A percentile compares a stretch with the other conserved stretches of the same genome.
Conservation (phyloP, 2,797 vertebrate species). For the Neomorphus geoffroyi region DNA sequence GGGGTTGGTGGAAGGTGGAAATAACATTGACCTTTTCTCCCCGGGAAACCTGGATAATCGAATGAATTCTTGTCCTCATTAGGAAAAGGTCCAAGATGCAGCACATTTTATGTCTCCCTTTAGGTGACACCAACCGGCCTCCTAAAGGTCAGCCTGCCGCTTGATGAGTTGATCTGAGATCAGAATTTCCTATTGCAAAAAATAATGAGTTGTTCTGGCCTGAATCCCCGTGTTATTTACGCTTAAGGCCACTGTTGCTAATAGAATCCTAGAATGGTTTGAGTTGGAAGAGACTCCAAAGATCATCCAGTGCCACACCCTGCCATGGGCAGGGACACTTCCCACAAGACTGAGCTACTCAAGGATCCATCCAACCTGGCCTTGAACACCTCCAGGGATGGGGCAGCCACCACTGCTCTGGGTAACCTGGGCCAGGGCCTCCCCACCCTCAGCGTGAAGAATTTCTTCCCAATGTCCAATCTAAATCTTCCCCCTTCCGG, state of each 20-base stretch:
- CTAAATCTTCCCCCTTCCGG: too few relatives aligned
- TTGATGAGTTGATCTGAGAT: neutral
- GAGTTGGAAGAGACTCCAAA: too few relatives aligned
- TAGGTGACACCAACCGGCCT: conserved; percentile 23
- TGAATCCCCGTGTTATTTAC: neutral
- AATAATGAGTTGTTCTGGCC: neutral
- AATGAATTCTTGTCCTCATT: conserved; percentile 18
- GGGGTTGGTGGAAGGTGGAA: neutral
- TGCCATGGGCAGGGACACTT: too few relatives aligned
- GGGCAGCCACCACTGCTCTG: too few relatives aligned
- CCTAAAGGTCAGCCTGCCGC: conserved; percentile 43
- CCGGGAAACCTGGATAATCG: conserved; percentile 13
- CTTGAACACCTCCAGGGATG: too few relatives aligned
- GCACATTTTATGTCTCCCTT: neutral
- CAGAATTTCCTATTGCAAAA: neutral
- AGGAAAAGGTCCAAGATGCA: conserved; percentile 42
- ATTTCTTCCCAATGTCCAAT: too few relatives aligned
- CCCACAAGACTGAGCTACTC: too few relatives aligned
- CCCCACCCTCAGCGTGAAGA: too few relatives aligned
- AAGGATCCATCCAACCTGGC: too few relatives aligned
- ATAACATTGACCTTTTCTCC: conserved; percentile 49
- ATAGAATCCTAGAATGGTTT: too few relatives aligned
- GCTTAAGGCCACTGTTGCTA: neutral
- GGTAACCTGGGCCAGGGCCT: too few relatives aligned
- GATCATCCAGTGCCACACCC: too few relatives aligned